These are phyloP conservation scores for Netelia fuscicornis DNA, from an alignment of 2,888 invertebrate species.

Conservation along the genomic window DNA sequence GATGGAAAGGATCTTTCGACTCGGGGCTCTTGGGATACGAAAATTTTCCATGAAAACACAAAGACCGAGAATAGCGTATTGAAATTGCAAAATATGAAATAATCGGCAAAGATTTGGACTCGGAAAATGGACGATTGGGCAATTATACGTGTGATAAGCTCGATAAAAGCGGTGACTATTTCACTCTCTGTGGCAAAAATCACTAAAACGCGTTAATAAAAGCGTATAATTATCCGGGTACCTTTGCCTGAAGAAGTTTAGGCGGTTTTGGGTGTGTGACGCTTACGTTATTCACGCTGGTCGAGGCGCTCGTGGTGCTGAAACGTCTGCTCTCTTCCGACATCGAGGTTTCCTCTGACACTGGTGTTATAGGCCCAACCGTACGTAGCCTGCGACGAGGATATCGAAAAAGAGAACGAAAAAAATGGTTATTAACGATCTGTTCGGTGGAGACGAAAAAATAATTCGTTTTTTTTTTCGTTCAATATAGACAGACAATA, in stretches of 20 bases:
- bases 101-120: no score
- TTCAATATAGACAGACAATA: slow-evolving; percentile 38
- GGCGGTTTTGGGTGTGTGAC: slow-evolving; percentile 77
- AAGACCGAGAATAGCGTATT: neutral
- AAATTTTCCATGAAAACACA: neutral
- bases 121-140: no score
- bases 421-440: neutral
- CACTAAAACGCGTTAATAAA: slow-evolving; percentile 44
- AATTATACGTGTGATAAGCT: no score
- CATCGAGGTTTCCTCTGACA: slow-evolving; percentile 77
- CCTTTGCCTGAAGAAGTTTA: slow-evolving; percentile 78
- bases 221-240: slow-evolving; percentile 69
- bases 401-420: slow-evolving; percentile 15
- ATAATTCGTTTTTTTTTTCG: slow-evolving; percentile 27
- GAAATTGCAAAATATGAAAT: neutral
- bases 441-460: slow-evolving; percentile 18
- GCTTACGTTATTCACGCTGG: slow-evolving; percentile 81
- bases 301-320: slow-evolving; percentile 78
- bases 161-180: no score
- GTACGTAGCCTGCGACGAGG: slow-evolving; percentile 77
- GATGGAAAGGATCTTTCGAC: neutral
- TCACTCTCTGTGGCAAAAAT: slow-evolving; percentile 2
- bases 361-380: slow-evolving; percentile 78
- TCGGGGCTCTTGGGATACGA: neutral
- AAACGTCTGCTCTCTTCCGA: slow-evolving; percentile 78